Conservation (phyloP, 2,113 vertebrate genomes). For the Sinocyclocheilus grahami region DNA sequence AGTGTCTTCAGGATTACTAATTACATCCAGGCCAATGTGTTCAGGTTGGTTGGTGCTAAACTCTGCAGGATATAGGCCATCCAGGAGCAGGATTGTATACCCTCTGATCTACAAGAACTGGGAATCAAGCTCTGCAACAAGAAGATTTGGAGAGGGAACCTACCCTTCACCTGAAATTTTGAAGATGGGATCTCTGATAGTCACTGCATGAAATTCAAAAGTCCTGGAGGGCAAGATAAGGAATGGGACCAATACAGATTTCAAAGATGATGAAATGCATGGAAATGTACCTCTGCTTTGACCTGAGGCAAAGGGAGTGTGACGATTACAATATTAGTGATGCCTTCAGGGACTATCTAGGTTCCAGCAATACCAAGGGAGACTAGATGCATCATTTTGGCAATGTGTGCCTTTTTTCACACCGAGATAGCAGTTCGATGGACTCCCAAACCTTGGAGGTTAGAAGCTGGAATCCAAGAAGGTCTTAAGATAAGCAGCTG, state of each 20-base stretch:
- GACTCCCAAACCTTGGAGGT: not conserved
- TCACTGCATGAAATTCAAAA: not conserved
- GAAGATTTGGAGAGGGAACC: not conserved
- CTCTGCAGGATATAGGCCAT: not conserved
- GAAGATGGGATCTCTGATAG: not conserved
- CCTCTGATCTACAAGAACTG: not conserved
- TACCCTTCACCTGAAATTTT: not conserved
- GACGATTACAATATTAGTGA: not conserved
- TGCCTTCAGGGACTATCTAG: not conserved
- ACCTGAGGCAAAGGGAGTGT: conserved; percentile 15
- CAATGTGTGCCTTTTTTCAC: not conserved
- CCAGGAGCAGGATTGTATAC: not conserved
- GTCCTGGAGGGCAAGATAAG: not conserved
- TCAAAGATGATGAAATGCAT: not conserved
- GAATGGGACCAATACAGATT: not conserved
- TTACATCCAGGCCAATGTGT: not conserved
- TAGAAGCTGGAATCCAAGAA: not conserved
- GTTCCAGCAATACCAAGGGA: not conserved
- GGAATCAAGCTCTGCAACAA: not conserved
- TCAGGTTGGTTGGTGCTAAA: not conserved
- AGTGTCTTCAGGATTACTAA: not conserved
- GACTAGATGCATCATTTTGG: not conserved
- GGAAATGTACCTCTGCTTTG: not conserved
- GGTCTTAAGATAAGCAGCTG: not conserved
- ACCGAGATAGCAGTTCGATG: not conserved